These are phyloP conservation scores for Enteromius anoplus DNA, from an alignment of 2,797 vertebrate species.

Conservation along the genomic window DNA sequence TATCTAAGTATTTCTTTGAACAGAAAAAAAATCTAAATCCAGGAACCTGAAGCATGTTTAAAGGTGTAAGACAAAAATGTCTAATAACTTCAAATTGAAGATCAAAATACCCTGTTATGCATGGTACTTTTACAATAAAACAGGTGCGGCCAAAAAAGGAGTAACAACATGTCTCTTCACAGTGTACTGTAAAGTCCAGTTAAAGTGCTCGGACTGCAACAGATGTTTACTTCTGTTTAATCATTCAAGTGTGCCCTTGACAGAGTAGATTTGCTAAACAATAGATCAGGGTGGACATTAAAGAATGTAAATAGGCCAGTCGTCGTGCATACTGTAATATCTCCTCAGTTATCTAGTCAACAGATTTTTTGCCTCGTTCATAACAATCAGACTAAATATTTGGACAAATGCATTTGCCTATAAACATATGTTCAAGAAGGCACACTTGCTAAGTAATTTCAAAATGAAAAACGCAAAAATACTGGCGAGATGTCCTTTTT, in stretches of 20 bases:
- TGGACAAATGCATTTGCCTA: conserved; percentile 67
- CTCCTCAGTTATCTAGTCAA: conserved; percentile 23
- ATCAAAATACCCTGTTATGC: conserved; percentile 21
- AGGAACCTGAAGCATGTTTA: neutral
- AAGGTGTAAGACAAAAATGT: neutral
- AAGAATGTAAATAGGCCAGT: conserved; percentile 32
- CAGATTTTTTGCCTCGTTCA: conserved; percentile 59
- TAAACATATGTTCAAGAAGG: conserved; percentile 67
- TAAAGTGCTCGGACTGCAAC: conserved; percentile 28
- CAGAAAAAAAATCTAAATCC: neutral
- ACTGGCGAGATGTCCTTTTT: conserved; percentile 65
- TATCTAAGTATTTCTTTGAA: neutral
- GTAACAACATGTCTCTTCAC: conserved; percentile 18
- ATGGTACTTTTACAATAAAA: conserved; percentile 42
- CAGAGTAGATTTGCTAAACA: conserved; percentile 30
- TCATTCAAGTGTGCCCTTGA: conserved; percentile 36
- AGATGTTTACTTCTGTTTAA: conserved; percentile 43
- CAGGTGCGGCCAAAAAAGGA: conserved; percentile 43
- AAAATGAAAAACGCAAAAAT: conserved; percentile 43
- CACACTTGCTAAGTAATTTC: conserved; percentile 73
- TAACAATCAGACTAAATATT: conserved; percentile 69
- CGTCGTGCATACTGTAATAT: conserved; percentile 16
- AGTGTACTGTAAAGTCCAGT: neutral
- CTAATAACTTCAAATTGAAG: neutral
- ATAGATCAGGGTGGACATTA: conserved; percentile 5